Evolutionary conservation across 2,888 invertebrate species (phyloP).

Genomic region (Cryptops parisi): DNA sequence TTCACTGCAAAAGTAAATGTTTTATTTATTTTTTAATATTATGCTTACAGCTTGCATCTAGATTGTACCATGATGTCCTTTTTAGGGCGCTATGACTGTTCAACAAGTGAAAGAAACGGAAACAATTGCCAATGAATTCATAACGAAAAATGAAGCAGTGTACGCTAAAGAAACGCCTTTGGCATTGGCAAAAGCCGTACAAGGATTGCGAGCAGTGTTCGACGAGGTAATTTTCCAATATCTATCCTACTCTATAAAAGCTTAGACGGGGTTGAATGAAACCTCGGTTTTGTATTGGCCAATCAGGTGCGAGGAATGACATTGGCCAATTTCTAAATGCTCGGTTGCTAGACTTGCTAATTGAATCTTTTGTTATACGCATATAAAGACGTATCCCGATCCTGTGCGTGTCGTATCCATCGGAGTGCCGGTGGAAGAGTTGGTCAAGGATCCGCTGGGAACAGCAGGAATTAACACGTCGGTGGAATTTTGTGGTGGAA

Average conservation of each 20-base stretch:
- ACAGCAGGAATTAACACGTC: slow-evolving; percentile 68
- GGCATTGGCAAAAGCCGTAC: slow-evolving; percentile 73
- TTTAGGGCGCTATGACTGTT: slow-evolving; percentile 61
- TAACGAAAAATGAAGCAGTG: slow-evolving; percentile 58
- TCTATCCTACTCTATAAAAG: no score
- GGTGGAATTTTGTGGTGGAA: slow-evolving; percentile 98
- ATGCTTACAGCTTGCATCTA: background rate
- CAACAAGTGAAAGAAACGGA: slow-evolving; percentile 80
- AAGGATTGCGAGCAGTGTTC: slow-evolving; percentile 91
- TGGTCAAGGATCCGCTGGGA: slow-evolving; percentile 72
- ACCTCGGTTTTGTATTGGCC: no score
- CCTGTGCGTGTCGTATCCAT: slow-evolving; percentile 66
- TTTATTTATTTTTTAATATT: slow-evolving; percentile 4
- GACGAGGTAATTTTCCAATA: slow-evolving; percentile 48
- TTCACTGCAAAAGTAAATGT: slow-evolving; percentile 83
- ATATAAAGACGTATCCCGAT: slow-evolving; percentile 71
- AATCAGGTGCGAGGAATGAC: no score
- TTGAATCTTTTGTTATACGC: background rate
- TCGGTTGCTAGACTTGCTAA: background rate
- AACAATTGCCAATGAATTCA: slow-evolving; percentile 57
- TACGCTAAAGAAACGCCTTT: slow-evolving; percentile 76
- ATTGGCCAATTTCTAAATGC: background rate
- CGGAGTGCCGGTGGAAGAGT: slow-evolving; percentile 77
- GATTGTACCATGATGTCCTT: slow-evolving; percentile 16
- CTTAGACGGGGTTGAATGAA: no score